Base-by-base conservation (phyloP, 2,797 vertebrate genomes). In the Chanos chanos region DNA sequence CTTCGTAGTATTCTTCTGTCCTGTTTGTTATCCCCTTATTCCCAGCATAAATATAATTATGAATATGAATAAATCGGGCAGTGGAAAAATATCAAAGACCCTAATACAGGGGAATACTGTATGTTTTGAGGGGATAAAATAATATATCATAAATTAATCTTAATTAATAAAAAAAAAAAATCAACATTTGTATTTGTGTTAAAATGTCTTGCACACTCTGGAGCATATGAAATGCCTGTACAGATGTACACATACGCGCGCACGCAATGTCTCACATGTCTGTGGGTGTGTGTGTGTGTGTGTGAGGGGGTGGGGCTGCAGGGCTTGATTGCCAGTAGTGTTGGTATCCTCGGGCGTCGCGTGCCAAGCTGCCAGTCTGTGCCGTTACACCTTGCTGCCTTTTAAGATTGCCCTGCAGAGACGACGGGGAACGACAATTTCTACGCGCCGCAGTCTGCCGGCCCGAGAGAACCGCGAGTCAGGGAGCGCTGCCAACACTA, bases 361-460 rank as follows among this genome's bases (percentile, higher is more conserved):
- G 71, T 60, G 89, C 87, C 90, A 92, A 91, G 83, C 89, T 92
- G 89, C 91, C 92, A 92, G 90, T 92, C 89, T 92, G 91, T 79
- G 86, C 86, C 86, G 92, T 93, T 92, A 94, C 91, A 93, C 92
- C 90, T 92, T 92, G 89, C 90, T 93, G 92, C 89, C 81, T 94
- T 92, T 92, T 89, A 92, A 92, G 90, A 92, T 92, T 94, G 90
- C 90, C 91, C 92, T 91, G 89, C 88, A 92, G 92, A 93, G 89
- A 92, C 84, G 86, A 85, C 86, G 87, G 84, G 62, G 59, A 80
- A 89, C 87, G 85, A 89, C 90, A 91, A 89, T 91, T 91, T 91
- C 90, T 89, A 89, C 89, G 91, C 87, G 83, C 87, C 86, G 84
- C 92, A 91, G 89, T 91, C 91, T 92, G 90, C 83, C 82, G 83